These are phyloP conservation scores for Ailurus styani DNA, from an alignment of 2,113 vertebrate genomes.

Conservation along the genomic window DNA sequence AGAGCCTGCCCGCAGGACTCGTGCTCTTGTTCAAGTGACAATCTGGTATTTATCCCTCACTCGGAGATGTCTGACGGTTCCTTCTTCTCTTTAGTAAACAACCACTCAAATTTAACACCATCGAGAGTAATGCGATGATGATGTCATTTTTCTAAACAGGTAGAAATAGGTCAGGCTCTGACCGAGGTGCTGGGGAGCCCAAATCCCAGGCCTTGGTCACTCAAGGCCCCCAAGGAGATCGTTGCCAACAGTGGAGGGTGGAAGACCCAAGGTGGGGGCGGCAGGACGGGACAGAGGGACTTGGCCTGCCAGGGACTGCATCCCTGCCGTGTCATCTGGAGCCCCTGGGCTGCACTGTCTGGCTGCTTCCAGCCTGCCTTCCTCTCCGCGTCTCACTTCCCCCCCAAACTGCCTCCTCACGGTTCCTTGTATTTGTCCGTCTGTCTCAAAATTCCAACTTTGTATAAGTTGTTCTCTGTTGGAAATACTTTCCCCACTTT, in stretches of 20 bases:
- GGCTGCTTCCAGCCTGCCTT: not conserved
- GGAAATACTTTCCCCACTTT: not conserved
- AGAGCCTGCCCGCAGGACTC: not conserved
- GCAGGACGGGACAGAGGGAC: not conserved
- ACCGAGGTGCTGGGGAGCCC: not conserved
- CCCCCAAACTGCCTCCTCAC: rapidly evolving
- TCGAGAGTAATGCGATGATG: not conserved
- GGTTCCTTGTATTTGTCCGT: not conserved
- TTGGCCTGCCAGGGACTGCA: not conserved
- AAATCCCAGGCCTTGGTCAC: not conserved
- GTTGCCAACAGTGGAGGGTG: not conserved
- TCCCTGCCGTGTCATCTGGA: too few species aligned
- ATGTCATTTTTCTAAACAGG: not conserved
- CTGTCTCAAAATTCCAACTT: not conserved
- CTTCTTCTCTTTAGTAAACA: not conserved
- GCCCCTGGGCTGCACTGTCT: rapidly evolving
- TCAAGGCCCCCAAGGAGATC: not conserved
- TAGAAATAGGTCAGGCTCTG: not conserved
- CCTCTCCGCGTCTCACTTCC: rapidly evolving
- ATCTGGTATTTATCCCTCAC: not conserved
- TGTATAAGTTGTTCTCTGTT: not conserved
- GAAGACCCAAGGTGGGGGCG: rapidly evolving
- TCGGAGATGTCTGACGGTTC: not conserved
- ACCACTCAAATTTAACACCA: not conserved
- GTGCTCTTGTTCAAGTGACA: not conserved